Percentiles rank a stretch among this genome's conserved stretches.
Conservation (phyloP, 2,888 invertebrate species). For the Cataglyphis albicans region DNA sequence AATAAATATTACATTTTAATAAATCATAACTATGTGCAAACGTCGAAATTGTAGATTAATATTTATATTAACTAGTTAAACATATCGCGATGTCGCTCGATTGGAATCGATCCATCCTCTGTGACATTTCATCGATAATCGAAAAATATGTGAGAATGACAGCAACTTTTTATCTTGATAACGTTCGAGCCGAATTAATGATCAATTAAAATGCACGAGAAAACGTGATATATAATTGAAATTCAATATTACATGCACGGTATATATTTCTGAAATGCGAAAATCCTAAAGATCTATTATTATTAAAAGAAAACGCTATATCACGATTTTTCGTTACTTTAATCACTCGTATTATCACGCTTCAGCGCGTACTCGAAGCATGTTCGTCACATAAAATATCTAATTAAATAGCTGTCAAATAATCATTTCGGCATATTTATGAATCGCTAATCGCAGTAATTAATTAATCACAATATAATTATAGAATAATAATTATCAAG, state of each 20-base stretch:
- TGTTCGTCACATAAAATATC: neutral
- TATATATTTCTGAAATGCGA: neutral
- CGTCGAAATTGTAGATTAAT: neutral
- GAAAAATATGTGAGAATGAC: neutral
- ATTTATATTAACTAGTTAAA: neutral
- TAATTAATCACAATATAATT: neutral
- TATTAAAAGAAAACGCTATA: neutral
- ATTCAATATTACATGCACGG: neutral
- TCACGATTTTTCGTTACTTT: neutral
- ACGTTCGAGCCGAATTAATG: neutral
- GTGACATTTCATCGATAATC: neutral
- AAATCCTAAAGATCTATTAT: neutral
- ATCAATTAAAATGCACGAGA: neutral
- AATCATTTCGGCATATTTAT: neutral
- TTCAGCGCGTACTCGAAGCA: neutral
- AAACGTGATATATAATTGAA: neutral
- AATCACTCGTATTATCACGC: neutral
- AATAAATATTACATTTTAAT: neutral
- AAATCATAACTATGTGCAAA: neutral
- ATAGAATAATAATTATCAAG: too few relatives aligned
- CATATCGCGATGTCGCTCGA: neutral
- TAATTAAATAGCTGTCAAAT: neutral
- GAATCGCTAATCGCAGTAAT: neutral
- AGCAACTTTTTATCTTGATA: conserved; percentile 1
- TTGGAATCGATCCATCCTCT: neutral